phyloP scores from a whole-genome alignment of 2,888 invertebrate genomes.

The Junonia oenone region DNA sequence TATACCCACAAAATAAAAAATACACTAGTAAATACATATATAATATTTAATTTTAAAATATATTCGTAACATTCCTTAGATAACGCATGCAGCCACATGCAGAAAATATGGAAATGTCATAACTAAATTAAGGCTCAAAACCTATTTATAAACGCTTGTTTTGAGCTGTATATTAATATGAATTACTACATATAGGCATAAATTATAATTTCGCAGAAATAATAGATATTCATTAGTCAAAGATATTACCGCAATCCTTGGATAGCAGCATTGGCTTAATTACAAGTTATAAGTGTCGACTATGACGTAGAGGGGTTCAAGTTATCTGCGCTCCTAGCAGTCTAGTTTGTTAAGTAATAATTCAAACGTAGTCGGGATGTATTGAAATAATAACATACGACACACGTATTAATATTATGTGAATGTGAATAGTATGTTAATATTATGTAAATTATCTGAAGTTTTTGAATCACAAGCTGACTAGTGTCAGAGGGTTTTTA shows the following conservation, averaged over 20 bases:
- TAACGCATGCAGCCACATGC: no score
- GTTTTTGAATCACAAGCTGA: neutral
- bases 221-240: conserved; percentile 10
- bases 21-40: neutral
- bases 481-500: no score
- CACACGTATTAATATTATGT: no score
- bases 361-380: conserved; percentile 33
- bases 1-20: neutral
- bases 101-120: no score
- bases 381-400: conserved; percentile 10
- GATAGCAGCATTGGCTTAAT: conserved; percentile 21
- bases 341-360: conserved; percentile 39
- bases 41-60: neutral
- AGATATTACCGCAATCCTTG: conserved; percentile 9
- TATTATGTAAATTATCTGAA: neutral
- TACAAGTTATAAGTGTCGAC: conserved; percentile 27
- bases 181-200: no score
- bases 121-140: no score
- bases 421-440: no score
- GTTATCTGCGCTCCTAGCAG: conserved; percentile 31
- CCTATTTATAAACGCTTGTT: no score
- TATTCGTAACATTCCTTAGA: no score
- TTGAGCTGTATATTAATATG: no score
- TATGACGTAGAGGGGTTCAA: conserved; percentile 27
- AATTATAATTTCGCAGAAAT: neutral